A percentile compares a stretch with the other conserved stretches of the same genome.
Evolutionary conservation across 2,797 vertebrate genomes (phyloP).

Genomic region (Microctenopoma steveboyesi): DNA sequence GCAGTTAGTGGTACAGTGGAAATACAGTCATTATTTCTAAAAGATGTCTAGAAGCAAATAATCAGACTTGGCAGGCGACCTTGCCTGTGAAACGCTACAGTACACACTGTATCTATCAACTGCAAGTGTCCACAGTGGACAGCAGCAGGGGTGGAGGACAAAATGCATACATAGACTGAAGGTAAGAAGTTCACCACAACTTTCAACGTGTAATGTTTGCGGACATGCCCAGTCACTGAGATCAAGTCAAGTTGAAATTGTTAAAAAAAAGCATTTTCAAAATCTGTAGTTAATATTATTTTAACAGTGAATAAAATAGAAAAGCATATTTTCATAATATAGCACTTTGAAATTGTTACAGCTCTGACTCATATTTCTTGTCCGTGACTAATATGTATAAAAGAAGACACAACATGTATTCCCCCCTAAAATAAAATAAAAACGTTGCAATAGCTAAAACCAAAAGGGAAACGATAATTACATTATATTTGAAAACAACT

Average conservation of each 20-base stretch:
- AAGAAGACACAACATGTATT: too few relatives aligned
- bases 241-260: background rate
- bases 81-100: slow-evolving; percentile 23
- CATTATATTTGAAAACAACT: background rate
- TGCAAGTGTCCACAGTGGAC: slow-evolving; percentile 22
- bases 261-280: background rate
- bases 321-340: background rate
- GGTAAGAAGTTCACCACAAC: background rate
- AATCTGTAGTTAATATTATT: background rate
- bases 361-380: background rate
- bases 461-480: background rate
- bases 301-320: background rate
- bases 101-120: slow-evolving; percentile 7
- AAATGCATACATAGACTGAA: background rate
- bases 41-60: slow-evolving; percentile 34
- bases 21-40: slow-evolving; percentile 39
- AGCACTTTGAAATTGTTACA: background rate
- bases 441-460: background rate
- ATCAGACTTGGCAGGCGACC: slow-evolving; percentile 29
- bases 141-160: slow-evolving; percentile 10
- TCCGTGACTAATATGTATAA: background rate
- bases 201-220: background rate
- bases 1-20: slow-evolving; percentile 8
- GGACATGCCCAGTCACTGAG: background rate
- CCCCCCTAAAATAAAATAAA: background rate